Conservation (phyloP, 2,888 invertebrate genomes). For the Cosmia pyralina region DNA sequence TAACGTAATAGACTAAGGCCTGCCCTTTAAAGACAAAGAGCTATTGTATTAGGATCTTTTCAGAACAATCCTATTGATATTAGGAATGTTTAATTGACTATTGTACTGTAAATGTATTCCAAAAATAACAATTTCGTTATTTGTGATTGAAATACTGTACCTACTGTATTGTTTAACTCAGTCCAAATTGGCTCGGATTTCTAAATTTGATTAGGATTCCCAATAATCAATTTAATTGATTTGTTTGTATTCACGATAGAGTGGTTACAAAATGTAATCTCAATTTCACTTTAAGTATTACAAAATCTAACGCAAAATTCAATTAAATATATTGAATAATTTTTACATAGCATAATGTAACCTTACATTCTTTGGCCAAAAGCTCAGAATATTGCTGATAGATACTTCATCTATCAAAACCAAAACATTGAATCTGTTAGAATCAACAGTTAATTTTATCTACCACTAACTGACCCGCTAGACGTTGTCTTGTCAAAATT, state of each 20-base stretch:
- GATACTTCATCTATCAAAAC: background rate
- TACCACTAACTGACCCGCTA: background rate
- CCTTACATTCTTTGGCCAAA: no score
- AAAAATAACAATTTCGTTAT: slow-evolving; percentile 39
- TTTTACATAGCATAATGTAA: background rate
- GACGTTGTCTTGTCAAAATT: no score
- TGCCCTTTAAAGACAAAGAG: slow-evolving; percentile 74
- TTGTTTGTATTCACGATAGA: slow-evolving; percentile 3
- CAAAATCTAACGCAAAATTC: background rate
- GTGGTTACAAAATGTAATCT: background rate
- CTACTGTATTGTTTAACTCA: slow-evolving; percentile 18
- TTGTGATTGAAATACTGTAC: slow-evolving; percentile 21
- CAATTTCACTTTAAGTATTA: background rate
- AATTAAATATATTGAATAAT: no score
- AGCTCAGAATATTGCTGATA: background rate
- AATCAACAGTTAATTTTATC: slow-evolving; percentile 19
- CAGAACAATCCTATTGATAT: slow-evolving; percentile 73
- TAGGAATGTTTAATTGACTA: slow-evolving; percentile 71
- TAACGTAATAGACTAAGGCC: slow-evolving; percentile 78
- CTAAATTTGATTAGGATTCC: slow-evolving; percentile 15
- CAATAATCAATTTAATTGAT: slow-evolving; percentile 16
- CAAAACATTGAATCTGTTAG: background rate
- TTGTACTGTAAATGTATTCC: slow-evolving; percentile 50
- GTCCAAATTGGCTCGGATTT: slow-evolving; percentile 6
- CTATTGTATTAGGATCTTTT: slow-evolving; percentile 71